phyloP scores from a whole-genome alignment of 1,140 invertebrate genomes.

The Drosophila triauraria region DNA sequence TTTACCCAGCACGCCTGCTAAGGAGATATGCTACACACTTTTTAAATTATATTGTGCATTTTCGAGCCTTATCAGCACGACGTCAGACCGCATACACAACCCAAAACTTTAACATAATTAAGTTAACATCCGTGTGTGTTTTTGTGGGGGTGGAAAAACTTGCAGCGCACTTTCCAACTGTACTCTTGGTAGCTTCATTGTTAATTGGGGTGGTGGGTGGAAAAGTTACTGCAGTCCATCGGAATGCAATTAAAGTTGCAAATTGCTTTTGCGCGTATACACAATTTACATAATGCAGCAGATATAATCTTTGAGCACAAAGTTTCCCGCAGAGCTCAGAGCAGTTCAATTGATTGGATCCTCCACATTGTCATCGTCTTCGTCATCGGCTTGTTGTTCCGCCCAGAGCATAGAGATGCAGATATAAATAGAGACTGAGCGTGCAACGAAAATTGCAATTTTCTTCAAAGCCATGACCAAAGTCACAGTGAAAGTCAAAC shows the following conservation, averaged over 20 bases:
- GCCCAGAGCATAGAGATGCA: constrained; percentile 16
- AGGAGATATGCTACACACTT: constrained; percentile 23
- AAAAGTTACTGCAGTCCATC: constrained; percentile 53
- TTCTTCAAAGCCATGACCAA: constrained; percentile 1
- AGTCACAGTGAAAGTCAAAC: constrained; percentile 40
- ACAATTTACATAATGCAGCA: constrained; percentile 64
- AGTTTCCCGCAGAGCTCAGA: constrained; percentile 21
- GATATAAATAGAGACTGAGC: neutral
- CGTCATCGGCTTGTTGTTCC: constrained; percentile 22
- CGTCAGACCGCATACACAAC: constrained; percentile 29
- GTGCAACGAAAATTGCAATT: constrained; percentile 9
- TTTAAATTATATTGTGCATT: constrained; percentile 27
- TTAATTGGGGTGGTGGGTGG: neutral
- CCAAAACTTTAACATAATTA: constrained; percentile 52
- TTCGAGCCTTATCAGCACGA: constrained; percentile 36
- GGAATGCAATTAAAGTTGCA: constrained; percentile 75
- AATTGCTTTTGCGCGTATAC: constrained; percentile 65
- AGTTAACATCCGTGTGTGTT: constrained; percentile 27
- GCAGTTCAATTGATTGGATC: constrained; percentile 53
- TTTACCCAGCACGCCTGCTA: constrained; percentile 10
- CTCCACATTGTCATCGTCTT: constrained; percentile 13
- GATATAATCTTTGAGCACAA: constrained; percentile 49
- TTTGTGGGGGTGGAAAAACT: constrained; percentile 16
- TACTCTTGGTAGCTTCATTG: constrained; percentile 20
- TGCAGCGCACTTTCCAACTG: constrained; percentile 28